phyloP scores from a whole-genome alignment of 2,888 invertebrate genomes.

The Eueremaeus valkanovi region DNA sequence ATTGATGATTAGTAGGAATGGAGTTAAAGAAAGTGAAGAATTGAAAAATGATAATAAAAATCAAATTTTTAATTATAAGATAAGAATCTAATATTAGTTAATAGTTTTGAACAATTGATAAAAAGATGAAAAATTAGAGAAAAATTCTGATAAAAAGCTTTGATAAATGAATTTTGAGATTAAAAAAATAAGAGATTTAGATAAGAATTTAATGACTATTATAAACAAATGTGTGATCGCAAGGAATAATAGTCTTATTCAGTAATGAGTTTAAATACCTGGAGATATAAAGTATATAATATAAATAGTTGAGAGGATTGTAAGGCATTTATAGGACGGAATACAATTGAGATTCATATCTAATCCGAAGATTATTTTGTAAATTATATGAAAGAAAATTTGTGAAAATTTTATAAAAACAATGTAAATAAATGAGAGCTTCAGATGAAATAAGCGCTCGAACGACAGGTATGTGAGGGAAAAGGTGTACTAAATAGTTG shows the following conservation, averaged over 20 bases:
- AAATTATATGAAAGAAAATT: background rate
- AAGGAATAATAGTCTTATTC: background rate
- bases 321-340: constrained; percentile 19
- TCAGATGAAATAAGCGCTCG: constrained; percentile 23
- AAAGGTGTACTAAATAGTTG: background rate
- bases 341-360: background rate
- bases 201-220: background rate
- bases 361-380: no score
- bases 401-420: background rate
- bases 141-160: no score
- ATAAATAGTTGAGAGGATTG: background rate
- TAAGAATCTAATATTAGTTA: no score
- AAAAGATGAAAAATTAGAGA: no score
- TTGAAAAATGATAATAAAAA: no score
- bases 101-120: no score
- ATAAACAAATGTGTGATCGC: no score
- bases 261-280: background rate
- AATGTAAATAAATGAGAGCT: background rate
- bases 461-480: background rate
- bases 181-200: no score
- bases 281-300: background rate
- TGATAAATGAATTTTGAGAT: no score
- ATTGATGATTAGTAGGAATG: no score
- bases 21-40: no score
- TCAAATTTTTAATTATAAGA: no score